These are phyloP conservation scores for Sturmia bella DNA, from an alignment of 2,888 invertebrate species.

Conservation along the genomic window DNA sequence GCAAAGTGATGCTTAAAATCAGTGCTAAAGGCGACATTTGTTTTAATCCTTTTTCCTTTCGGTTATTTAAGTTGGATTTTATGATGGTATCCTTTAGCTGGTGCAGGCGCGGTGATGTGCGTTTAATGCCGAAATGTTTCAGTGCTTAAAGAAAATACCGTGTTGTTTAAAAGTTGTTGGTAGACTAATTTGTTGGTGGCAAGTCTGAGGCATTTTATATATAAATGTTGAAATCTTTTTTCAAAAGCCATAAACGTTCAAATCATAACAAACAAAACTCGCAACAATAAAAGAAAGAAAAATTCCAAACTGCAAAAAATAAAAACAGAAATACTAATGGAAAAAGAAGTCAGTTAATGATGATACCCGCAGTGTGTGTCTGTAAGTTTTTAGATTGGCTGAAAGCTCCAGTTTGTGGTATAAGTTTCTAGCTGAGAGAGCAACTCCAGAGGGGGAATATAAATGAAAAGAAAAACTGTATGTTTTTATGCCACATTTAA, in stretches of 20 bases:
- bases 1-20: slow-evolving; percentile 42
- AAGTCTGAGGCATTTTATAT: slow-evolving; percentile 73
- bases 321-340: neutral
- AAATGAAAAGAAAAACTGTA: slow-evolving; percentile 13
- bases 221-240: slow-evolving; percentile 61
- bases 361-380: slow-evolving; percentile 49
- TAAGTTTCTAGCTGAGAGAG: slow-evolving; percentile 32
- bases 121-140: slow-evolving; percentile 7
- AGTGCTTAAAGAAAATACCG: slow-evolving; percentile 70
- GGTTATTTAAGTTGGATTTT: neutral
- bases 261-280: slow-evolving; percentile 60
- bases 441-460: slow-evolving; percentile 44
- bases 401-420: no score
- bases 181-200: slow-evolving; percentile 76
- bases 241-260: slow-evolving; percentile 55
- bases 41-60: slow-evolving; percentile 7
- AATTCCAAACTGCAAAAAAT: slow-evolving; percentile 28
- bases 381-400: slow-evolving; percentile 9
- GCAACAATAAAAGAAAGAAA: slow-evolving; percentile 41
- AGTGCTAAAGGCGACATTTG: slow-evolving; percentile 51
- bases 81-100: slow-evolving; percentile 29
- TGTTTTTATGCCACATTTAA: slow-evolving; percentile 40
- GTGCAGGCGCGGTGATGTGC: neutral
- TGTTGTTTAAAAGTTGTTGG: slow-evolving; percentile 75
- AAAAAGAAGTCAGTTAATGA: slow-evolving; percentile 46